These are phyloP conservation scores for Myotis pilosus DNA, from an alignment of 2,797 vertebrate species.

Conservation along the genomic window DNA sequence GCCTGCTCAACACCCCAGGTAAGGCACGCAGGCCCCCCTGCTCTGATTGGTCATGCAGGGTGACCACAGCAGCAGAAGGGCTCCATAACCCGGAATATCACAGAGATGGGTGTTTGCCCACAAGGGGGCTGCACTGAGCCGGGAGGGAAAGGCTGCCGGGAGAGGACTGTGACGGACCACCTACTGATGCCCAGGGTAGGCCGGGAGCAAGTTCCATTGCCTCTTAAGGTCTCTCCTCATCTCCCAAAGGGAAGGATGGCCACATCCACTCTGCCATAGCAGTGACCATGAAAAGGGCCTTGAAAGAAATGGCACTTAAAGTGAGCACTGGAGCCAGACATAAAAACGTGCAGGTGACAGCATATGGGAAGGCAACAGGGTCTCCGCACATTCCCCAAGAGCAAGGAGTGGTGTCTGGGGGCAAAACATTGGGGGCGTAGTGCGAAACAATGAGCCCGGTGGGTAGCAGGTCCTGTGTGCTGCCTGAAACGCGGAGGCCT, in stretches of 20 bases:
- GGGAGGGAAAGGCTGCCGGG: rapidly evolving
- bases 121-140: rapidly evolving
- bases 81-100: rapidly evolving
- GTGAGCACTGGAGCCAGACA: background rate
- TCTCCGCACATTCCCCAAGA: background rate
- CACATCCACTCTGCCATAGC: rapidly evolving
- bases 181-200: background rate
- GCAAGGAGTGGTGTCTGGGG: rapidly evolving
- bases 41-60: background rate
- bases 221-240: background rate
- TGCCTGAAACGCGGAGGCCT: background rate
- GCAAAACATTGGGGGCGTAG: rapidly evolving
- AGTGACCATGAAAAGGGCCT: background rate
- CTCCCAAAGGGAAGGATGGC: background rate
- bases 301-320: background rate
- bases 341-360: background rate
- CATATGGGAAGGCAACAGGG: background rate
- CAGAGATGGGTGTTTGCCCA: background rate
- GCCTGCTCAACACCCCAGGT: constrained; percentile 94
- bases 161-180: rapidly evolving
- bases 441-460: rapidly evolving
- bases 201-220: rapidly evolving
- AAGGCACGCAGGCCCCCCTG: constrained; percentile 55
- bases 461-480: rapidly evolving
- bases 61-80: background rate